These are phyloP conservation scores for Phrynosoma platyrhinos DNA, from an alignment of 2,113 vertebrate species.

Conservation along the genomic window DNA sequence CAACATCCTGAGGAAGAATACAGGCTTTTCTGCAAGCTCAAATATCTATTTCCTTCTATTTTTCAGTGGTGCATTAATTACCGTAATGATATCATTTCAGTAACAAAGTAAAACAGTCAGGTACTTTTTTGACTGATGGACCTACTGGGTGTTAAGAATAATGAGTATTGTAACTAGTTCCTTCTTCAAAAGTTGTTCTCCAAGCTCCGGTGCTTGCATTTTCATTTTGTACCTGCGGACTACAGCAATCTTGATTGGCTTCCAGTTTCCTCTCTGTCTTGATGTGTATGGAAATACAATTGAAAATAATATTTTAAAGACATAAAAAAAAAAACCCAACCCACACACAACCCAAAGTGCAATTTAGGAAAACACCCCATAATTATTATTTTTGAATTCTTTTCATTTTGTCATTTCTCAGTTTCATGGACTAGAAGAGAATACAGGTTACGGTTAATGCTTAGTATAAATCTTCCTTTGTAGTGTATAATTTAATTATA, in stretches of 20 bases:
- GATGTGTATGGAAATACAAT: slow-evolving; percentile 58
- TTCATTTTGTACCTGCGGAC: slow-evolving; percentile 58
- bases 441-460: slow-evolving; percentile 64
- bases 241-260: slow-evolving; percentile 49
- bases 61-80: no score
- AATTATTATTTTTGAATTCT: slow-evolving; percentile 59
- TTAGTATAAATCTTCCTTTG: slow-evolving; percentile 47
- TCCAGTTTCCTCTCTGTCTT: slow-evolving; percentile 54
- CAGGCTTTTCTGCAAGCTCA: no score
- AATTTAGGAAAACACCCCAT: slow-evolving; percentile 52
- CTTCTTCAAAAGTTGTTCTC: no score
- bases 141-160: no score
- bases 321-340: not conserved
- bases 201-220: slow-evolving; percentile 39
- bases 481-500: slow-evolving; percentile 54
- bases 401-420: slow-evolving; percentile 36
- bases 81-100: no score
- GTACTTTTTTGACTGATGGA: no score
- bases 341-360: slow-evolving; percentile 15
- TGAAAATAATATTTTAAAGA: slow-evolving; percentile 34
- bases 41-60: no score
- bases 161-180: no score
- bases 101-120: no score
- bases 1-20: no score
- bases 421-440: slow-evolving; percentile 57